Conservation (phyloP, 2,797 vertebrate species). For the Ceyx erithaca region DNA sequence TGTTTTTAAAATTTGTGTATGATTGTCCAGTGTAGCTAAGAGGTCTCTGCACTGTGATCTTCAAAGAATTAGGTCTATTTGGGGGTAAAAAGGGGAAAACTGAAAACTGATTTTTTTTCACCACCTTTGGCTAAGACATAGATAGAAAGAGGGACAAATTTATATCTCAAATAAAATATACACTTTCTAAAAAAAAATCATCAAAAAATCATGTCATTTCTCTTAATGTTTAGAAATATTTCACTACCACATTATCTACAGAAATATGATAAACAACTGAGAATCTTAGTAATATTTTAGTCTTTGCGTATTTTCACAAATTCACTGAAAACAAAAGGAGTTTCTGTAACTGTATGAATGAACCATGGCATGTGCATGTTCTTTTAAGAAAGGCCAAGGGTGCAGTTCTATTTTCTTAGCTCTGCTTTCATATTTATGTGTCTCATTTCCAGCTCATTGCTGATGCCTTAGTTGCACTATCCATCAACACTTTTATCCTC, state of each 20-base stretch:
- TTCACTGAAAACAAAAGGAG: slow-evolving; percentile 86
- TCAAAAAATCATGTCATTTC: background rate
- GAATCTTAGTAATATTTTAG: slow-evolving; percentile 61
- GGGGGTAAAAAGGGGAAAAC: background rate
- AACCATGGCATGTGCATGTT: slow-evolving; percentile 88
- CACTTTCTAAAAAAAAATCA: slow-evolving; percentile 9
- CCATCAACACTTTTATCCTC: slow-evolving; percentile 97
- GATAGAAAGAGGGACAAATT: background rate
- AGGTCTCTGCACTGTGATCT: background rate
- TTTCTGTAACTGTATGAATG: slow-evolving; percentile 91
- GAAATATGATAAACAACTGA: slow-evolving; percentile 43
- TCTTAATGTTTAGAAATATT: slow-evolving; percentile 62
- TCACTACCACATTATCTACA: slow-evolving; percentile 59
- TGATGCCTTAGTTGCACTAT: slow-evolving; percentile 91
- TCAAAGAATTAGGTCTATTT: background rate
- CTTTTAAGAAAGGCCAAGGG: slow-evolving; percentile 97
- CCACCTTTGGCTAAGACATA: background rate
- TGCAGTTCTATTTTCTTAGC: slow-evolving; percentile 90
- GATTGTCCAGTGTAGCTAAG: background rate
- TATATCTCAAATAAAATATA: slow-evolving; percentile 4
- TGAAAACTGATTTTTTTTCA: background rate
- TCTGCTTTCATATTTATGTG: slow-evolving; percentile 97
- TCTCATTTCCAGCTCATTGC: slow-evolving; percentile 97
- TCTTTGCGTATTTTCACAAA: slow-evolving; percentile 63
- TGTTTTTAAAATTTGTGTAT: background rate